Base-by-base conservation (phyloP, 2,113 vertebrate genomes). In the Scomber scombrus region DNA sequence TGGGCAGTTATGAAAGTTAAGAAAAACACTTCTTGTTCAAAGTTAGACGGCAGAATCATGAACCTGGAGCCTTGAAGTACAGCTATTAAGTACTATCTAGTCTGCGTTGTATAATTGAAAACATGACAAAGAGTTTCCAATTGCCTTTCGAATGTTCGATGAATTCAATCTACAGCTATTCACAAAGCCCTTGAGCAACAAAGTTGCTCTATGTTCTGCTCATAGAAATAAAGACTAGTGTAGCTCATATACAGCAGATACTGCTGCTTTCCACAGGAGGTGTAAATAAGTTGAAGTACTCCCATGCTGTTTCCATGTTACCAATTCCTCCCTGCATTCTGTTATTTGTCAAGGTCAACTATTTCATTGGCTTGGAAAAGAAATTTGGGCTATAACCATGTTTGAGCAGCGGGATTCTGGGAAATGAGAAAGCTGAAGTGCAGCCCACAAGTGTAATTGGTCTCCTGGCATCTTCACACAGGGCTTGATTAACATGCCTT, bases 401-500 rank as follows among this genome's bases (percentile, higher is more conserved):
- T 86, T 85, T 86, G 85, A 91, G 89, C 92, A 85, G 91, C 87
- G 85, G 85, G 89, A 88, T 90, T 89, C 80, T 10, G 73, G 85
- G 71, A 88, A 88, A 86, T 84, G 78, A 90, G 80, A 80, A 87
- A 83, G 82, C 89, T 91, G 84, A 92, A 93, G 91, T 88, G 88
- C 71, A 81, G 82, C 91, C 91, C 90, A 80, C 75, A 21, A 91
- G 89, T 88, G 88, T 93, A 93, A 94, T 95, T 94, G 93, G 93
- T 93, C 93, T 94, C 93, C 90, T 89, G 92, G 92, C 92, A 91
- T 93, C 91, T 90, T 85, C 85, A 88, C 76, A 85, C 55, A 60
- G 84, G 60, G 62, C 86, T 86, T 93, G 69, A 94, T 95, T 93
- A 94, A 90, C 92, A 94, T 91, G 87, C 78, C 92, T 95, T 95